Evolutionary conservation across 2,797 vertebrate genomes (phyloP), one percentile per base, ranked within the genome.

Genomic region (Ciconia nigra): DNA sequence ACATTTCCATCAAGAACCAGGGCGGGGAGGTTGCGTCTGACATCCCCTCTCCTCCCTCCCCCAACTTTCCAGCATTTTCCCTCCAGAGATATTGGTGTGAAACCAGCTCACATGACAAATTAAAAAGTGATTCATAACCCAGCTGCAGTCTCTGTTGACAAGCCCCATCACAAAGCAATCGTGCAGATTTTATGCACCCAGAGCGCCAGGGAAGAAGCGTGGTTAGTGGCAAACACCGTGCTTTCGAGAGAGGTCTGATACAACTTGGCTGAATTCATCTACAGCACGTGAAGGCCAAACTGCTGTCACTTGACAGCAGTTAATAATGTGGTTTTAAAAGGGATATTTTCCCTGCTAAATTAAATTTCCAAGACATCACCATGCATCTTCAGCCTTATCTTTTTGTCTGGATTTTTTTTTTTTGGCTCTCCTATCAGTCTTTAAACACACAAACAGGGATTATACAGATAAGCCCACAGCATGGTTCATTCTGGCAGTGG

Each of bases 91-190:
- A 37, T 6, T 82, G 94, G 93, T 96, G 93, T 91, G 91, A 96
- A 96, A 93, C 73, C 77, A 52, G 73, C 91, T 95, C 93, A 87
- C 80, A 82, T 49, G 88, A 93, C 95, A 87, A 93, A 88, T 83
- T 59, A 76, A 82, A 76, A 82, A 73, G 73, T 96, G 95, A 96
- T 95, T 94, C 93, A 96, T 70, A 87, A 78, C 80, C 83, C 95
- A 95, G 95, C 91, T 91, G 95, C 93, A 91, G 77, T 15, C 73
- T 44, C 85, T 90, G 80, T 65, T 87, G 91, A 93, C 80, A 76
- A 95, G 88, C 88, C 83, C 87, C 95, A 61, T 20, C 44, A 11
- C 89, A 86, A 66, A 86, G 85, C 83, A 33, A 44, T 82, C 80
- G 25, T 47, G 85, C 83, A 86, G 95, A 69, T 86, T 93, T 88